phyloP scores from a whole-genome alignment of 2,888 invertebrate genomes.

The Leptinotarsa haldemani region DNA sequence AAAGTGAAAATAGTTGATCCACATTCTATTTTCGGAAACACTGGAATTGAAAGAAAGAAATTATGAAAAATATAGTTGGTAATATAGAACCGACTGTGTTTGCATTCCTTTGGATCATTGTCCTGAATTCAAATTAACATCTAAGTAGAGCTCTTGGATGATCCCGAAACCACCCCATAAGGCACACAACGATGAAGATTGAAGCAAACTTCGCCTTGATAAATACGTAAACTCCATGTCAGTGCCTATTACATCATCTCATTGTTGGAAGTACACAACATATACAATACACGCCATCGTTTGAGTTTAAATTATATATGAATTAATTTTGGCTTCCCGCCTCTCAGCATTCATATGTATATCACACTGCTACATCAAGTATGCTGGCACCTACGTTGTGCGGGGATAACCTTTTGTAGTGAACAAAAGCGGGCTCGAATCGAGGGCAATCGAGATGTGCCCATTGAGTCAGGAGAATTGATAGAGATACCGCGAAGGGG shows the following conservation, averaged over 20 bases:
- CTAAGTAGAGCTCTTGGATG: background rate
- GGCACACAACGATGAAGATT: background rate
- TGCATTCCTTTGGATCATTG: background rate
- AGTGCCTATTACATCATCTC: background rate
- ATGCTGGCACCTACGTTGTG: constrained; percentile 3
- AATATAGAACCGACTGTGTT: background rate
- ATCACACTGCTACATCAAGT: background rate
- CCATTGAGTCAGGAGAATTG: constrained; percentile 12
- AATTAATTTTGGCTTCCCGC: constrained; percentile 11
- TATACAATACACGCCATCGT: background rate
- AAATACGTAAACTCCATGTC: background rate
- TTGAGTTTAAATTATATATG: constrained; percentile 7
- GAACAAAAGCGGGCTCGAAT: constrained; percentile 11
- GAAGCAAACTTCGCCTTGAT: background rate
- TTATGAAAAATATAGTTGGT: no score
- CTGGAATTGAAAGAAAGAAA: no score
- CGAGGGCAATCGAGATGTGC: constrained; percentile 14
- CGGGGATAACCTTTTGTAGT: background rate
- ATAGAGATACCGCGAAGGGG: constrained; percentile 6
- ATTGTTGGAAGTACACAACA: background rate
- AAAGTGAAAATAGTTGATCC: no score
- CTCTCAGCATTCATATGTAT: constrained; percentile 12
- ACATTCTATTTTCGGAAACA: no score
- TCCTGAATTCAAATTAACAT: background rate
- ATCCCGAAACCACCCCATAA: background rate